These are phyloP conservation scores for Drosophila takahashii DNA, from an alignment of 1,140 invertebrate genomes.

Conservation along the genomic window DNA sequence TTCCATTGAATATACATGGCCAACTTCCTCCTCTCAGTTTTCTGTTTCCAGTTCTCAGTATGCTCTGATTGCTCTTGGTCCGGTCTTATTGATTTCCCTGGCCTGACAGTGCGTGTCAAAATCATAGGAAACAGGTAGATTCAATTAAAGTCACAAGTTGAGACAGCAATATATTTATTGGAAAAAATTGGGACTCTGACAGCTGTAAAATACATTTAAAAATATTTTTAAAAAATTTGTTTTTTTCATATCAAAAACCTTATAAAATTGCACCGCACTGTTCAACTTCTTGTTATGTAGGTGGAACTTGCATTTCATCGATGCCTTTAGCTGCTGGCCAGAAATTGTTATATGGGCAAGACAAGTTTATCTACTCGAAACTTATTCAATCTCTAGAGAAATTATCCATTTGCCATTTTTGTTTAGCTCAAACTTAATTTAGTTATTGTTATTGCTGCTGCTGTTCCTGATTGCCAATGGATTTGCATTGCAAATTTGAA, in stretches of 20 bases:
- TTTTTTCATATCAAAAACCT: too few species aligned
- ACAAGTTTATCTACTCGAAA: slow-evolving; percentile 49
- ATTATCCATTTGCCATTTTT: slow-evolving; percentile 42
- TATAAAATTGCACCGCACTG: slow-evolving; percentile 13
- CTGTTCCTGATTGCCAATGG: slow-evolving; percentile 38
- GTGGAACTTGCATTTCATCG: slow-evolving; percentile 18
- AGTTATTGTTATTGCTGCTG: slow-evolving; percentile 46
- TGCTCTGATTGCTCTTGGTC: slow-evolving; percentile 22
- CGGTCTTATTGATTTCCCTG: slow-evolving; percentile 41
- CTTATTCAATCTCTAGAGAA: slow-evolving; percentile 28
- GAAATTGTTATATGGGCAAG: slow-evolving; percentile 18
- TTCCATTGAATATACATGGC: slow-evolving; percentile 46
- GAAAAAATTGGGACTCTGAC: background rate
- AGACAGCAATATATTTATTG: background rate
- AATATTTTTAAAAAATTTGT: too few species aligned
- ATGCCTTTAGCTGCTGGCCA: slow-evolving; percentile 22
- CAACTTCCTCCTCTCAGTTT: slow-evolving; percentile 16
- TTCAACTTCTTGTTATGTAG: background rate
- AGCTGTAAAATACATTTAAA: background rate
- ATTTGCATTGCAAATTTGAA: slow-evolving; percentile 59
- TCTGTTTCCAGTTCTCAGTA: slow-evolving; percentile 16
- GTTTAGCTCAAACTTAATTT: slow-evolving; percentile 65
- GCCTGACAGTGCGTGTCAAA: slow-evolving; percentile 24
- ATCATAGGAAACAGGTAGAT: background rate
- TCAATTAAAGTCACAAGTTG: background rate